These are phyloP conservation scores for Archocentrus centrarchus DNA, from an alignment of 2,113 vertebrate genomes.

Conservation along the genomic window DNA sequence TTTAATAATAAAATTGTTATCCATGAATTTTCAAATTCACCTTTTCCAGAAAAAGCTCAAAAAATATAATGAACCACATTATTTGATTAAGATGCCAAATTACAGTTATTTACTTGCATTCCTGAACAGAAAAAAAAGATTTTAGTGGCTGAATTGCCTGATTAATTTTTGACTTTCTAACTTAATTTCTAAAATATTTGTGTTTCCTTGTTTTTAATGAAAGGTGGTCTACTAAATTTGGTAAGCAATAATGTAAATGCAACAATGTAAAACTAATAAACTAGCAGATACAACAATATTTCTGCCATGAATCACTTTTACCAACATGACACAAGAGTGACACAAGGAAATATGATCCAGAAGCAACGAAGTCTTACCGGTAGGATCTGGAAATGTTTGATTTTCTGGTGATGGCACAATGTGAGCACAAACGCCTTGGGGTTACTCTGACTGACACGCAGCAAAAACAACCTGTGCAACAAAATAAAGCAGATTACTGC, in stretches of 20 bases:
- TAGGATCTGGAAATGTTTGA: conserved; percentile 98
- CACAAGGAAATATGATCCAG: neutral
- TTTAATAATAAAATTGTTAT: neutral
- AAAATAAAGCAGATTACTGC: neutral
- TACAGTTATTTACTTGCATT: neutral
- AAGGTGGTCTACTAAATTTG: neutral
- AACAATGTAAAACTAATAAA: neutral
- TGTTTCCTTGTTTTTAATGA: neutral
- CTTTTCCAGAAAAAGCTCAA: neutral
- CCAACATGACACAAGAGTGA: neutral
- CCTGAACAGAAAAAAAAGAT: neutral
- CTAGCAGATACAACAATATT: neutral
- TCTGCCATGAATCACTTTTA: too few relatives aligned
- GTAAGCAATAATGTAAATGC: neutral
- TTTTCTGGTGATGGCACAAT: conserved; percentile 98
- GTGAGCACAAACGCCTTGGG: conserved; percentile 99
- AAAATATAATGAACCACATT: neutral
- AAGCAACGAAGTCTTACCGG: conserved; percentile 80
- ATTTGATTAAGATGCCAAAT: too few relatives aligned
- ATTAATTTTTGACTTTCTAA: neutral
- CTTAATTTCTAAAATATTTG: neutral
- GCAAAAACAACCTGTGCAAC: conserved; percentile 89
- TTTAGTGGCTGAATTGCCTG: neutral
- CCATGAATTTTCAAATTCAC: neutral
- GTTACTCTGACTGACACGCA: conserved; percentile 98